Evolutionary conservation across 2,888 invertebrate species (phyloP), one percentile per base, ranked within the genome.

Genomic region (Agonopterix subpropinquella): DNA sequence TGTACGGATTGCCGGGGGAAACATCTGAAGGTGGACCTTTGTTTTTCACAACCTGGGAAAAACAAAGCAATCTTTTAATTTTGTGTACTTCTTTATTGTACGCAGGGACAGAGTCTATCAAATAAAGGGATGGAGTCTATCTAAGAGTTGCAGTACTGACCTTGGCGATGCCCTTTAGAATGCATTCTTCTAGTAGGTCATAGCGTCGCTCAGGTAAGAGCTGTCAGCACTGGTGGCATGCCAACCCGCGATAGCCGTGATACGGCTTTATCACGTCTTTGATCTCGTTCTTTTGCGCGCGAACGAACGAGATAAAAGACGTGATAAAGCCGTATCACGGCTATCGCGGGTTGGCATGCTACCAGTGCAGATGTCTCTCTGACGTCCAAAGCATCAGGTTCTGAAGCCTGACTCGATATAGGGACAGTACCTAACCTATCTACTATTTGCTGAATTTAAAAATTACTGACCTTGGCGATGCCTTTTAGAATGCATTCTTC

Each of bases 401-500:
- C 2, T 2, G 13, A 13, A 13, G 13, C 13, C 13, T 13, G 13
- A 13, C 13, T 13, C 13, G 1, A 13, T 13, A 13, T 13, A 13
- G 13, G 13, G 13, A 13, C 13, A 13, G 13, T 2, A 2, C 2
- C 13, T 13, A 13, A 2, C 13, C 13, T 13, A 13, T 13, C 13
- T 13, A 2, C 1, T 2, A 13, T 1, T 13, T 2, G 13, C 13
- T 13, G 41, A n/a, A n/a, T n/a, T n/a, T n/a, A n/a, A n/a, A n/a
- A n/a, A n/a, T n/a, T 10, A 36, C 41, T 41, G 1, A 90, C 90
- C 84, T 91, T 90, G 10, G 90, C 91, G 65, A 92, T 92, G 37
- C 92, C 92, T 11, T 91, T 90, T 63, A 91, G 89, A 57, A 92
- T 92, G 57, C 91, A 93, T 67, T 92, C 92, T 39, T 92, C 91